Base-by-base conservation (phyloP, 1,140 invertebrate genomes). In the Melanaphis sacchari region DNA sequence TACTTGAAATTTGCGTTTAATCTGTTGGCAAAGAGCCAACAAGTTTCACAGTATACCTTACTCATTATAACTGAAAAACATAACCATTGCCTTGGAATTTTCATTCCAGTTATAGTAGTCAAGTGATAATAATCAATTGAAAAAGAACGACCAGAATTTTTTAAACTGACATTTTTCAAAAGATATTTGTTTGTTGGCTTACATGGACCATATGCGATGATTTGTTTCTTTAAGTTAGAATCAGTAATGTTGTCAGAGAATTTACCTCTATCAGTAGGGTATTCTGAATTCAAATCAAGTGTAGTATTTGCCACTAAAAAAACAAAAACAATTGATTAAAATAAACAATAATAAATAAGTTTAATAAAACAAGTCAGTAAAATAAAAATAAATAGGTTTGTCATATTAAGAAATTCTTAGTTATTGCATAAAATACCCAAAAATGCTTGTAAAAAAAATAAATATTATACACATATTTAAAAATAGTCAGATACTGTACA, bases 31-130 rank as follows among this genome's bases (percentile, higher is more conserved):
- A 85, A 85, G 21, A 85, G 84, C 84, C 84, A 85, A 85, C 40
- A 85, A 85, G 84, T 85, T 85, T 85, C 84, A 43, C 84, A 85
- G 41, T 85, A 85, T 43, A 85, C 84, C 18, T 85, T 85, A 85
- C 7, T 41, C 41, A 85, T 41, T 40, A 41, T 31, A 43, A 85
- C 40, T 8, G 84, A 85, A 85, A 41, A 85, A 85, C 81, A 84
- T 21, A 84, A 41, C 81, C 81, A 84, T 36, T 24, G 41, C 41
- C 84, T 85, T 85, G 84, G 38, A 41, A 85, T 85, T 85, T 85
- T 85, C 38, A 85, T 43, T 41, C 40, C 84, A 85, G 84, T 85
- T 85, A 6, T 40, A 43, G 38, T 85, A 41, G 84, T 85, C 38
- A 85, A 40, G 40, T 41, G 26, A 85, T 85, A 85, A 41, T 85